Base-by-base conservation (phyloP, 2,797 vertebrate species). In the Myiothlypis chrysogaster region DNA sequence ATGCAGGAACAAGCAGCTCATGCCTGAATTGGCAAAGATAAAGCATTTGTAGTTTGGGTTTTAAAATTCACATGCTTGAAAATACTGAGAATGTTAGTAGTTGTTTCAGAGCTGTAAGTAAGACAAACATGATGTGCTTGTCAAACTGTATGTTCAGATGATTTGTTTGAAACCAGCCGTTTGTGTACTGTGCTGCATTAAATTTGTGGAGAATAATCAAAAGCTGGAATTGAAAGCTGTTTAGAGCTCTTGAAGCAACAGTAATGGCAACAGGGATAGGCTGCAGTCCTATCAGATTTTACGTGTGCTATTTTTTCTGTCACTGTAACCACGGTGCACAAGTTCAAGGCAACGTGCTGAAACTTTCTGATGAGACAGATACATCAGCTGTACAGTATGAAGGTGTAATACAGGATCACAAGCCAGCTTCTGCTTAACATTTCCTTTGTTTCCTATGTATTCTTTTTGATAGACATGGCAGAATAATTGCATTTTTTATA, bases 281-380 rank as follows among this genome's bases (percentile, higher is more conserved):
- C 92, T 92, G 82, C 84, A 83, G 69, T 47, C 35, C 89, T 87
- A 64, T 91, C 94, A 84, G 87, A 34, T 93, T 94, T 94, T 94
- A 94, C 5, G 10, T 11, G 43, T 24, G 64, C 83, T 79, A 21
- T 88, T 96, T 94, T 89, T 96, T 77, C 80, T 92, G 77, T 87
- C 85, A n/a, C 83, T 9, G 12, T 89, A 91, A 84, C 63, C 73
- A 50, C 24, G 53, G 89, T 34, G 70, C 84, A 82, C 46, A 60
- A 95, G 93, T 93, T 90, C 83, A 93, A 79, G 73, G 75, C 86
- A 90, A 79, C 10, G 63, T 96, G 94, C 89, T 0, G 63, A 49
- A 93, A 72, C 92, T 83, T 96, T 79, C 50, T 93, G 87, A 80
- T 91, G 88, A 10, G 0, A 79, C 75, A 89, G 61, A 71, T 41